Evolutionary conservation across 2,797 vertebrate genomes (phyloP).

Genomic region (Arremon aurantiirostris): DNA sequence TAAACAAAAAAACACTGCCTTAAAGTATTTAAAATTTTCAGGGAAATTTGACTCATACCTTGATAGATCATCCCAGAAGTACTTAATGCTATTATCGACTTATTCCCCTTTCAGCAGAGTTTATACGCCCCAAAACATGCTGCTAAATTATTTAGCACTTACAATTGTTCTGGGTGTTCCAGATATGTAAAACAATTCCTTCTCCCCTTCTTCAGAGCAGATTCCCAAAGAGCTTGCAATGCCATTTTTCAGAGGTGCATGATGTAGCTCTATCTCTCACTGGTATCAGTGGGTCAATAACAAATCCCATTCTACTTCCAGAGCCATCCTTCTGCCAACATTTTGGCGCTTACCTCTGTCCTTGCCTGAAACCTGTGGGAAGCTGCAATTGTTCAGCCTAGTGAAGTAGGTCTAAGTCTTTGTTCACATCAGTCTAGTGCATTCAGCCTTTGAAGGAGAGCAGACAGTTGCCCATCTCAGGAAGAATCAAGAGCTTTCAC

Average conservation of each 20-base stretch:
- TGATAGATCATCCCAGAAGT: not conserved
- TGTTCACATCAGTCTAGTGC: not conserved
- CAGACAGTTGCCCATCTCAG: accelerated
- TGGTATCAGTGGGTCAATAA: not conserved
- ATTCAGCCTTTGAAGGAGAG: not conserved
- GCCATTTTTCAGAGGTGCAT: not conserved
- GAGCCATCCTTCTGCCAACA: not conserved
- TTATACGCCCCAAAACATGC: not conserved
- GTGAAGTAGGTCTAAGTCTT: not conserved
- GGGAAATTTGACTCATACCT: not conserved
- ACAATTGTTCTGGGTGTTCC: not conserved
- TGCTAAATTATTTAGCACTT: not conserved
- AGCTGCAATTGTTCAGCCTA: not conserved
- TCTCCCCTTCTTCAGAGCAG: not conserved
- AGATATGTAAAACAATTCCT: not conserved
- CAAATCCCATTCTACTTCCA: not conserved
- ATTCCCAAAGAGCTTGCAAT: not conserved
- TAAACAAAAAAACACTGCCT: not conserved
- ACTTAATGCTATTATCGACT: not conserved
- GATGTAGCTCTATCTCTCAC: not conserved
- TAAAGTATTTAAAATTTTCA: not conserved
- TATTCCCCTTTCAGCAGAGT: not conserved
- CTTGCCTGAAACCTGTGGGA: not conserved
- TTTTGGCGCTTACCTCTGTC: not conserved
- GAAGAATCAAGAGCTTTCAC: not conserved